Evolutionary conservation across 2,113 vertebrate genomes (phyloP).

Genomic region (Laticauda colubrina): DNA sequence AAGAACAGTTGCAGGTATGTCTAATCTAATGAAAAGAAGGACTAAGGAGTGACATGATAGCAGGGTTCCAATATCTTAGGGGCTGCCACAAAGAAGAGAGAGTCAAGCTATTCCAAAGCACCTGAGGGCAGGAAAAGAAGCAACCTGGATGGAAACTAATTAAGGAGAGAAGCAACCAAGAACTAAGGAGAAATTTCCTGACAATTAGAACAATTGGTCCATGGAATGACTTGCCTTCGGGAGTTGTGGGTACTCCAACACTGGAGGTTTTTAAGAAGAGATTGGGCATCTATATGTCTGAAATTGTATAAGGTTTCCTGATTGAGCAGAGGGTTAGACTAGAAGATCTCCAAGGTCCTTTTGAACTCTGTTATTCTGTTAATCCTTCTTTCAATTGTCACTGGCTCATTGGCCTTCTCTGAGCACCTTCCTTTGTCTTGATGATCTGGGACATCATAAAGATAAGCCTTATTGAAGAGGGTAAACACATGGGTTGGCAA

Average conservation of each 20-base stretch:
- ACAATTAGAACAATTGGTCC: background rate
- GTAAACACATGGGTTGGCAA: background rate
- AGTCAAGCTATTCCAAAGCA: background rate
- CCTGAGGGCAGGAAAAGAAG: background rate
- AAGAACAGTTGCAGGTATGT: background rate
- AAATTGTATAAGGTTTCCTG: background rate
- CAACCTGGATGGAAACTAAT: background rate
- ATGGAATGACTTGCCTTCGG: background rate
- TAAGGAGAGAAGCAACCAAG: background rate
- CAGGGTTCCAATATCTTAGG: fast-evolving
- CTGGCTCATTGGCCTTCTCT: no score
- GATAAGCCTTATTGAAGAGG: background rate
- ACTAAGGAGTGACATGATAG: background rate
- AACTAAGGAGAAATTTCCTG: background rate
- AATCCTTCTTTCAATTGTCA: no score
- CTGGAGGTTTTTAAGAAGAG: background rate
- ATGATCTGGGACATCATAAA: background rate
- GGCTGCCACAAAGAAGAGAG: background rate
- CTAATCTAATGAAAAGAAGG: background rate
- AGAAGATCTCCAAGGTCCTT: background rate
- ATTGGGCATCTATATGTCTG: background rate
- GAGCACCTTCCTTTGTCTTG: background rate
- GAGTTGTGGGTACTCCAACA: background rate
- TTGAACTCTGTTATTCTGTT: background rate
- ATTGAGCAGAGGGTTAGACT: background rate